These are phyloP conservation scores for Leptopilina boulardi DNA, from an alignment of 1,140 invertebrate species.

Conservation along the genomic window DNA sequence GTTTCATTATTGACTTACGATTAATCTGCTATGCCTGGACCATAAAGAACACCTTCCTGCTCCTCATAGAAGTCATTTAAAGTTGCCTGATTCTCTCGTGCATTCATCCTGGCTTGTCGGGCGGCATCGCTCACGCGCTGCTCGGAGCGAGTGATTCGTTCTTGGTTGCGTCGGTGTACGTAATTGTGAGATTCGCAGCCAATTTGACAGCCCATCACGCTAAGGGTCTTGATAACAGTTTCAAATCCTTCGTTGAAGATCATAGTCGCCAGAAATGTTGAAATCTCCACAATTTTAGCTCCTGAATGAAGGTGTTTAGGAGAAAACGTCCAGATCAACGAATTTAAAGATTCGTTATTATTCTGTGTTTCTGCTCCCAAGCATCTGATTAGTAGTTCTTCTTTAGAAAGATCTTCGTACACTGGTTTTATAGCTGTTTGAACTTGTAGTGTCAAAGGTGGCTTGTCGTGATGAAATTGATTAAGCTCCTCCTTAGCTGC, in stretches of 20 bases:
- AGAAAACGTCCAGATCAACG: slow-evolving; percentile 20
- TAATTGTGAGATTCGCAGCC: neutral
- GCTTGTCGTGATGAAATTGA: no score
- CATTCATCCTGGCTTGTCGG: slow-evolving; percentile 40
- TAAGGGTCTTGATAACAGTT: slow-evolving; percentile 38
- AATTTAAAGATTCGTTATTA: slow-evolving; percentile 37
- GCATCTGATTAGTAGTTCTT: no score
- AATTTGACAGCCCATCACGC: slow-evolving; percentile 28
- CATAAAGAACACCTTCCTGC: slow-evolving; percentile 25
- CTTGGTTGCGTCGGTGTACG: neutral
- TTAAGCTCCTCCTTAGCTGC: no score
- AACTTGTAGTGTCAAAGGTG: no score
- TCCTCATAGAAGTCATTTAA: slow-evolving; percentile 35
- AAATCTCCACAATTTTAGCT: slow-evolving; percentile 20
- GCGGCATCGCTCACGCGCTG: no score
- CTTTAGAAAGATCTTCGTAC: no score
- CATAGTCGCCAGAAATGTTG: slow-evolving; percentile 29
- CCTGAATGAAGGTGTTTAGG: slow-evolving; percentile 21
- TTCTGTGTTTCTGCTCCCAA: slow-evolving; percentile 44
- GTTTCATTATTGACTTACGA: no score
- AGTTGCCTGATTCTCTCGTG: slow-evolving; percentile 39
- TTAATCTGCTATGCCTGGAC: no score
- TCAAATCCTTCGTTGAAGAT: slow-evolving; percentile 45
- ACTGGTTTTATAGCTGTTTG: no score
- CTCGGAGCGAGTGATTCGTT: slow-evolving; percentile 33